phyloP scores from a whole-genome alignment of 1,140 invertebrate species.

The Lordiphosa collinella region DNA sequence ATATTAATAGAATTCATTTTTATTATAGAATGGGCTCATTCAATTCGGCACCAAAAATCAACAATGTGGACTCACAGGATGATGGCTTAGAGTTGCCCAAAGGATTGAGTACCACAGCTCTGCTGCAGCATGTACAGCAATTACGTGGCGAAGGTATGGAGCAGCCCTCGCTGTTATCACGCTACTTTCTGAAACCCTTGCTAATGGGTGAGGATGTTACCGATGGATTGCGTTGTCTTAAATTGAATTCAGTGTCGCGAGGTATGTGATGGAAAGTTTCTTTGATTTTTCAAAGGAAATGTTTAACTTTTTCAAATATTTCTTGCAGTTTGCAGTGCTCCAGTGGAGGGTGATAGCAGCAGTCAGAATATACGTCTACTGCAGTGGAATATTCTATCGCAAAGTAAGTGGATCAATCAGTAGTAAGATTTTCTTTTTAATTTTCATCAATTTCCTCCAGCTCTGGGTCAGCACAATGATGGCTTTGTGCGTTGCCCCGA shows the following conservation, averaged over 20 bases:
- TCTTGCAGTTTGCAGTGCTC: slow-evolving; percentile 53
- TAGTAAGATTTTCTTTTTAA: no score
- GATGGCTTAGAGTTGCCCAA: slow-evolving; percentile 82
- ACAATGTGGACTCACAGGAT: slow-evolving; percentile 84
- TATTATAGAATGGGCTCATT: slow-evolving; percentile 86
- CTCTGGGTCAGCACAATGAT: slow-evolving; percentile 86
- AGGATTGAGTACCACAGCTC: slow-evolving; percentile 80
- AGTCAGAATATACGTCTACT: slow-evolving; percentile 82
- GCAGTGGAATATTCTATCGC: slow-evolving; percentile 89
- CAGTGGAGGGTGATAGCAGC: slow-evolving; percentile 36
- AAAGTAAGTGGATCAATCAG: slow-evolving; percentile 82
- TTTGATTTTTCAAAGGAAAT: neutral
- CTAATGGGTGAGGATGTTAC: slow-evolving; percentile 49
- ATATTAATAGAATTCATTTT: neutral
- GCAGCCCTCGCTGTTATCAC: slow-evolving; percentile 55
- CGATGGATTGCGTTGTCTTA: slow-evolving; percentile 78
- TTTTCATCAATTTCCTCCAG: slow-evolving; percentile 80
- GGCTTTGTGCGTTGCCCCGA: slow-evolving; percentile 87
- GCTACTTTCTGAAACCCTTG: slow-evolving; percentile 59
- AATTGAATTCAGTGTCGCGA: slow-evolving; percentile 79
- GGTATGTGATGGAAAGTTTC: slow-evolving; percentile 16
- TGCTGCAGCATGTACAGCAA: slow-evolving; percentile 81
- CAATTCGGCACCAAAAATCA: slow-evolving; percentile 84
- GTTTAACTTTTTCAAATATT: neutral
- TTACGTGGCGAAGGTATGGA: slow-evolving; percentile 50